Evolutionary conservation across 2,113 vertebrate genomes (phyloP).

Genomic region (Centrocercus urophasianus): DNA sequence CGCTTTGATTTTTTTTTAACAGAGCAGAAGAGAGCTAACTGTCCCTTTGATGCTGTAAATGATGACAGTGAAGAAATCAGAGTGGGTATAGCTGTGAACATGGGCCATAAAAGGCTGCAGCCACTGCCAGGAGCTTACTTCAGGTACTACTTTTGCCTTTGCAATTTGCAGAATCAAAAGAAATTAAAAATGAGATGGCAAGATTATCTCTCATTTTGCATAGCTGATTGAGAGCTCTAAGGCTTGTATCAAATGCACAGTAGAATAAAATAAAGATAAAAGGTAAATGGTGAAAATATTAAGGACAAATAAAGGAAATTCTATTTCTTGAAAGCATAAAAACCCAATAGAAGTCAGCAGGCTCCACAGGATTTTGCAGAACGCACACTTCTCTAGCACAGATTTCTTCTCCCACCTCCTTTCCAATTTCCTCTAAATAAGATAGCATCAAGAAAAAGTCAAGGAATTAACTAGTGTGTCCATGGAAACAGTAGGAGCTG

Average conservation of each 20-base stretch:
- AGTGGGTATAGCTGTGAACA: background rate
- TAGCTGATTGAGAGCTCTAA: constrained; percentile 41
- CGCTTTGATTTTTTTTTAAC: constrained; percentile 23
- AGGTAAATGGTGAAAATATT: constrained; percentile 30
- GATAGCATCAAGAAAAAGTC: background rate
- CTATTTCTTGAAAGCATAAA: background rate
- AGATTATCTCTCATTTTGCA: constrained; percentile 29
- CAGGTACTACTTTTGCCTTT: constrained; percentile 27
- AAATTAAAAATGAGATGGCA: constrained; percentile 32
- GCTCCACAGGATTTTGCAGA: background rate
- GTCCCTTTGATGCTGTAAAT: constrained; percentile 38
- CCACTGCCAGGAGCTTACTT: constrained; percentile 20
- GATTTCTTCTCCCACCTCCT: background rate
- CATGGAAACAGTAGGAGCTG: constrained; percentile 43
- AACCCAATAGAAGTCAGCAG: background rate
- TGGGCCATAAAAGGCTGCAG: background rate
- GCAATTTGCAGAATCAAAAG: constrained; percentile 48
- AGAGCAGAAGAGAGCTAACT: constrained; percentile 3
- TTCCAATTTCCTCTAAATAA: background rate
- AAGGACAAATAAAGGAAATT: background rate
- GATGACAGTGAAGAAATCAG: constrained; percentile 35
- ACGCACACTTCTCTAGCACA: background rate
- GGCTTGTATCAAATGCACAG: background rate
- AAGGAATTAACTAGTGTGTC: constrained; percentile 5
- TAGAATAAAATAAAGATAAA: background rate